Percentiles rank a stretch among this genome's conserved stretches.
Conservation (phyloP, 2,113 vertebrate species). For the Indri indri region DNA sequence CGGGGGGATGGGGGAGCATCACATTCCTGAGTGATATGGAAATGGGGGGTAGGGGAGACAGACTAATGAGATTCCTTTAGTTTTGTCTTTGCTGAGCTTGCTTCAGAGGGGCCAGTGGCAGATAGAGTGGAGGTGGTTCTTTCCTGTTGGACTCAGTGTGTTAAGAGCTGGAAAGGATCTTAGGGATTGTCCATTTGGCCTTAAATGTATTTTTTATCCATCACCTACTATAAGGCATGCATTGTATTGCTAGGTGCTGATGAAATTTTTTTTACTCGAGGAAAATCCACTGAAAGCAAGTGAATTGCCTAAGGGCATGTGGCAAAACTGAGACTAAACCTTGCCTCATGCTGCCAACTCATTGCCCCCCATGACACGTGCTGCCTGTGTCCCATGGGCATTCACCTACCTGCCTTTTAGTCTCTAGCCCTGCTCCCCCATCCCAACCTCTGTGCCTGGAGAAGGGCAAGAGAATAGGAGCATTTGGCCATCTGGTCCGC, state of each 20-base stretch:
- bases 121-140: neutral
- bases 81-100: slow-evolving; percentile 16
- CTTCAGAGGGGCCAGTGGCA: neutral
- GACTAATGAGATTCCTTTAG: neutral
- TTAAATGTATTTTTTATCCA: neutral
- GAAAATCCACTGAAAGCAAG: neutral
- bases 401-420: neutral
- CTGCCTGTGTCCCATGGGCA: neutral
- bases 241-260: neutral
- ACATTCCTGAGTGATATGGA: slow-evolving; percentile 32
- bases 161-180: neutral
- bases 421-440: neutral
- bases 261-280: neutral
- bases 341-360: neutral
- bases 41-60: neutral
- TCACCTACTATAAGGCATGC: neutral
- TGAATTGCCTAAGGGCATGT: neutral
- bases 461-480: neutral
- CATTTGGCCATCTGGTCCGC: neutral
- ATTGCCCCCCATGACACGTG: neutral
- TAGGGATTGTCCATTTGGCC: neutral
- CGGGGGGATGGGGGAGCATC: neutral
- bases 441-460: neutral
- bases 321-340: neutral
- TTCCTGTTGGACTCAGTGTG: neutral